Base-by-base conservation (phyloP, 2,113 vertebrate species). In the Anhinga anhinga region DNA sequence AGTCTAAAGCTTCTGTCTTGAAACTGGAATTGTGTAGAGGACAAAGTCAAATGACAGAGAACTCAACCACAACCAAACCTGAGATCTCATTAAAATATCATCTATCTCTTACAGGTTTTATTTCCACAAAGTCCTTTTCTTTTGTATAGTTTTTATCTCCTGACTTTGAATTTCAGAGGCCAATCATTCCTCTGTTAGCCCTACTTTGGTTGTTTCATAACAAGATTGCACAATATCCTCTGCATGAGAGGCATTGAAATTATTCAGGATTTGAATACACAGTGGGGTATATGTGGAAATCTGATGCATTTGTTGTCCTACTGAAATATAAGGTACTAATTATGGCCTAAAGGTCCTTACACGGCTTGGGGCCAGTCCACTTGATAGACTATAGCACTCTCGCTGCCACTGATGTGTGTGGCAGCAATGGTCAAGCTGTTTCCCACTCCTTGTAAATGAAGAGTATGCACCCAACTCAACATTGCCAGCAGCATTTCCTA, bases 311-410 rank as follows among this genome's bases (percentile, higher is more conserved):
- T 85, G 40, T 49, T n/a, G 16, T 71, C 29, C 25, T 76, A 50
- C 16, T 62, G 56, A 86, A 88, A 86, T 82, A 58, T 67, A 29
- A 76, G 44, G 13, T 72, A 13, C 23, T 61, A 25, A 53, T 32
- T 78, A 30, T 21, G 36, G 3, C 16, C 42, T 71, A 7, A 58
- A 71, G 82, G 85, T 56, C 2, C 5, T 72, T 65, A 29, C 20
- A 59, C n/a, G 22, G 2, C 13, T 69, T 42, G 23, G 11, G 32
- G 63, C 2, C 4, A 38, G 58, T 55, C 47, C 15, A 21, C 13
- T 47, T 59, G 52, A 61, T 44, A 38, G 5, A 16, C 65, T 38
- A 6, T 22, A 0, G 0, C 1, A 1, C 7, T 71, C 32, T 69
- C 0, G 1, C 11, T 44, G 18, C 2, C 26, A 14, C 15, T 47